phyloP scores from a whole-genome alignment of 2,113 vertebrate genomes.

The Thunnus thynnus region DNA sequence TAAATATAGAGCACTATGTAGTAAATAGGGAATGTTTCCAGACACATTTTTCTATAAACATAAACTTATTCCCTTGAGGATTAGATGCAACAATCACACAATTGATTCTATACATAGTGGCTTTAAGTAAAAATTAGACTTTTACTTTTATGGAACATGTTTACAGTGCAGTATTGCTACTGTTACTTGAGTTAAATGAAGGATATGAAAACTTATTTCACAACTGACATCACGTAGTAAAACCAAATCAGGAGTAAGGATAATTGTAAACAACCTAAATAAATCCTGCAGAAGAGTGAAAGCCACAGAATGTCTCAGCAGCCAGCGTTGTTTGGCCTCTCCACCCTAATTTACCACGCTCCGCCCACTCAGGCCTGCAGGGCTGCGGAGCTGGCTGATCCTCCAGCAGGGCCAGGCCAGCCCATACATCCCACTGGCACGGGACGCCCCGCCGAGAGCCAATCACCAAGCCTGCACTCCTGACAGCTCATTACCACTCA shows the following conservation, averaged over 20 bases:
- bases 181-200: conserved; percentile 28
- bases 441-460: conserved; percentile 71
- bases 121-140: not conserved
- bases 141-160: conserved; percentile 20
- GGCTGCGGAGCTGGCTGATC: conserved; percentile 62
- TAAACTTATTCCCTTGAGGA: not conserved
- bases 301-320: conserved; percentile 58
- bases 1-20: too few species aligned
- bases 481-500: conserved; percentile 86
- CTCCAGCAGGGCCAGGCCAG: conserved; percentile 67
- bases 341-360: conserved; percentile 71
- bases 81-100: not conserved
- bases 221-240: conserved; percentile 15
- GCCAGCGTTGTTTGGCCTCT: conserved; percentile 61
- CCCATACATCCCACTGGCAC: conserved; percentile 75
- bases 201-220: conserved; percentile 24
- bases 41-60: not conserved
- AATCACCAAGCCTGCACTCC: conserved; percentile 73
- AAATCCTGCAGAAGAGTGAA: conserved; percentile 55
- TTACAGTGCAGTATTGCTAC: not conserved
- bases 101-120: not conserved
- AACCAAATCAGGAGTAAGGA: conserved; percentile 38
- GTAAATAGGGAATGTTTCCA: too few species aligned
- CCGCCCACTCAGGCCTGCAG: conserved; percentile 73
- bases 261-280: conserved; percentile 67